These are phyloP conservation scores for Pungitius pungitius DNA, from an alignment of 2,113 vertebrate species.

Conservation along the genomic window DNA sequence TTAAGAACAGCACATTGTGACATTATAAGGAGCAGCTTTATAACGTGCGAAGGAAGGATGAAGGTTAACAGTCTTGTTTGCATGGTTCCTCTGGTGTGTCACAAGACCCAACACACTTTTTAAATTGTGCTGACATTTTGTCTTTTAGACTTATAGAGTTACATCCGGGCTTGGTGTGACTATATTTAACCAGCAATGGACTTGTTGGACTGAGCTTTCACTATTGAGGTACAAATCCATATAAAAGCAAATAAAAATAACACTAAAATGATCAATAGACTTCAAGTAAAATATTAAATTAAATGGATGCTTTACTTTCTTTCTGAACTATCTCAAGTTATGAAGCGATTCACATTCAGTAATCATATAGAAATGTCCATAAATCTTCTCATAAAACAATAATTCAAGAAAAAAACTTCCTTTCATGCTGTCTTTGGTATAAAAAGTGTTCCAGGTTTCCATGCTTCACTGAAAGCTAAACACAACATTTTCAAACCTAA, in stretches of 20 bases:
- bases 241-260: background rate
- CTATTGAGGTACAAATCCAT: background rate
- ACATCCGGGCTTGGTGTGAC: background rate
- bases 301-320: background rate
- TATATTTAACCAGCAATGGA: background rate
- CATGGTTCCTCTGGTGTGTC: background rate
- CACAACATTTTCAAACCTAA: no score
- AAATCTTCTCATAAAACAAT: background rate
- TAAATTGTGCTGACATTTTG: background rate
- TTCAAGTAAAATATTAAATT: background rate
- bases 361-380: background rate
- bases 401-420: background rate
- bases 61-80: background rate
- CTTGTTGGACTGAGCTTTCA: background rate
- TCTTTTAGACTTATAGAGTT: background rate
- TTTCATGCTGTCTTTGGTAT: no score
- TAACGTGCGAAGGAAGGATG: slow-evolving; percentile 1
- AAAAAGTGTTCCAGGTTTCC: background rate
- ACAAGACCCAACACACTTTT: background rate
- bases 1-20: slow-evolving; percentile 12
- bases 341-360: background rate
- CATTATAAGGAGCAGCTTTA: slow-evolving; percentile 8
- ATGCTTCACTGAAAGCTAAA: background rate
- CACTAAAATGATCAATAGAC: background rate
- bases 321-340: background rate